Percentiles rank a stretch among this genome's conserved stretches.
Conservation (phyloP, 2,888 invertebrate species). For the Baronia brevicornis region DNA sequence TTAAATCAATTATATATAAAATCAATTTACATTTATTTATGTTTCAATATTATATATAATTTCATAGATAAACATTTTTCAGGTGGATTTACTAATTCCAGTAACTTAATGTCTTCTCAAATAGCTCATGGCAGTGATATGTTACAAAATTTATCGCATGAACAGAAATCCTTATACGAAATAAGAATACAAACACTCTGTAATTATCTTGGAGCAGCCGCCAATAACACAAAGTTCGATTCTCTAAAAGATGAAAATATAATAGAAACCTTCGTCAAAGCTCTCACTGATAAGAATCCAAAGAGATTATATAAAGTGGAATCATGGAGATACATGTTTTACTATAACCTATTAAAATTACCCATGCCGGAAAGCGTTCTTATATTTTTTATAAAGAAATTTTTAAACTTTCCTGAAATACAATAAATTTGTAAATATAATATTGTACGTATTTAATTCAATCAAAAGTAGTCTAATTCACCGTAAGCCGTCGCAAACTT, state of each 20-base stretch:
- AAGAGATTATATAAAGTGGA: constrained; percentile 80
- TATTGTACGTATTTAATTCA: too few species aligned
- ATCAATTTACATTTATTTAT: too few species aligned
- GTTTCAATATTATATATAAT: too few species aligned
- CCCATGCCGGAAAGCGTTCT: constrained; percentile 72
- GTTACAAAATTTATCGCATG: constrained; percentile 76
- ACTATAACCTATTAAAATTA: constrained; percentile 78
- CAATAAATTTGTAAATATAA: too few species aligned
- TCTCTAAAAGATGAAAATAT: constrained; percentile 73
- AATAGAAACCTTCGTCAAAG: constrained; percentile 77
- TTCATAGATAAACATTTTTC: too few species aligned
- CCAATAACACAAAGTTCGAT: constrained; percentile 50
- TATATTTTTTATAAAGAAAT: constrained; percentile 77
- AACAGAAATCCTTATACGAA: constrained; percentile 79
- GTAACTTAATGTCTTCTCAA: constrained; percentile 82
- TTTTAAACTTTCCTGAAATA: constrained; percentile 77
- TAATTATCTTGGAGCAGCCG: constrained; percentile 70
- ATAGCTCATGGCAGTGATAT: constrained; percentile 77
- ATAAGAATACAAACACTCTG: constrained; percentile 79
- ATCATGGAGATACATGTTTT: constrained; percentile 79
- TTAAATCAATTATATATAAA: too few species aligned
- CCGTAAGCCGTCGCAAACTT: too few species aligned
- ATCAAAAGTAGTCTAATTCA: too few species aligned
- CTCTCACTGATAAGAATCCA: constrained; percentile 77
- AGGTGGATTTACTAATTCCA: constrained; percentile 82